These are phyloP conservation scores for Caenorhabditis panamensis DNA, from an alignment of 2,888 invertebrate species.

Conservation along the genomic window DNA sequence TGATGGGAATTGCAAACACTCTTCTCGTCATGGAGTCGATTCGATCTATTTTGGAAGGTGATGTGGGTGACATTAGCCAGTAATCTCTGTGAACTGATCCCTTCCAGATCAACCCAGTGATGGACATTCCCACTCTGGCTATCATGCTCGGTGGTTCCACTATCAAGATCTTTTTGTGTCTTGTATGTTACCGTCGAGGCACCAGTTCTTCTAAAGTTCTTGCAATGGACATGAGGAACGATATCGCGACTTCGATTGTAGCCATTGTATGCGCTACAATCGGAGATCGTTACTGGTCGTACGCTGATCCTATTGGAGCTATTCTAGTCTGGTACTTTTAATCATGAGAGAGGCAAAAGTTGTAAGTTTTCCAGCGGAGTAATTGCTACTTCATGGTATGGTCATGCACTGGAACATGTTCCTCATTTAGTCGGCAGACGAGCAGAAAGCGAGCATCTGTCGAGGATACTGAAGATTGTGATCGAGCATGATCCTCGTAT, in stretches of 20 bases:
- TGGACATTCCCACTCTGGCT: constrained; percentile 71
- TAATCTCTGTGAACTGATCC: neutral
- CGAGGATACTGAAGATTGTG: constrained; percentile 77
- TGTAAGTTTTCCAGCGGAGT: constrained; percentile 76
- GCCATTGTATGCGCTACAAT: constrained; percentile 83
- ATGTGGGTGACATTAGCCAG: constrained; percentile 28
- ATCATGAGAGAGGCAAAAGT: no score
- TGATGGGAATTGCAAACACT: constrained; percentile 82
- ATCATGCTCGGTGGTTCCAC: constrained; percentile 75
- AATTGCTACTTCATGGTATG: constrained; percentile 79
- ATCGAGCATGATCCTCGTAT: constrained; percentile 80
- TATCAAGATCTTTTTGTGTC: constrained; percentile 74
- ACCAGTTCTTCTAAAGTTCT: constrained; percentile 74
- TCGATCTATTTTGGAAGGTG: constrained; percentile 53
- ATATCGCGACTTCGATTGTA: constrained; percentile 82
- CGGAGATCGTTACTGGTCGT: constrained; percentile 81
- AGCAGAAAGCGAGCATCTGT: constrained; percentile 75
- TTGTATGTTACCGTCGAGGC: constrained; percentile 76
- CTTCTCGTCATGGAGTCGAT: constrained; percentile 77
- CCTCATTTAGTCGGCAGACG: constrained; percentile 78
- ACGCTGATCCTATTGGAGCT: constrained; percentile 83
- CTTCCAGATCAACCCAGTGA: constrained; percentile 77
- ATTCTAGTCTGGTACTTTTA: constrained; percentile 82
- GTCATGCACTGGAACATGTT: constrained; percentile 77
- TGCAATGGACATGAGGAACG: constrained; percentile 83